A percentile compares a stretch with the other conserved stretches of the same genome.
Evolutionary conservation across 2,113 vertebrate species (phyloP).

Genomic region (Tapirus terrestris): DNA sequence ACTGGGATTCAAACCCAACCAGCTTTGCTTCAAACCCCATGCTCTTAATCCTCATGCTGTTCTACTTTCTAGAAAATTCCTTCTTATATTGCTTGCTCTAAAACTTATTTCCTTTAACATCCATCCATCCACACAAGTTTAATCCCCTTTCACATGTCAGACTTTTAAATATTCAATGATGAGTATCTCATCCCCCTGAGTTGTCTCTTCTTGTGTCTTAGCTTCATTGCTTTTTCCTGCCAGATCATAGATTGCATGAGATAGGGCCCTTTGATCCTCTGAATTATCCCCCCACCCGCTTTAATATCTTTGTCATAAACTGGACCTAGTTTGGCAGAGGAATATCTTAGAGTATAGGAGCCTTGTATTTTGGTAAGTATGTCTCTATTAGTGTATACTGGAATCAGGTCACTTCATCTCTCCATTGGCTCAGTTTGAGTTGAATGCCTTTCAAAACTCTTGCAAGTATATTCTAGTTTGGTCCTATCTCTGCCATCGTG

Average conservation of each 20-base stretch:
- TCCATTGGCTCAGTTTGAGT: background rate
- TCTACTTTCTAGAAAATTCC: slow-evolving; percentile 18
- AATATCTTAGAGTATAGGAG: too few relatives aligned
- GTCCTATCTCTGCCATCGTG: background rate
- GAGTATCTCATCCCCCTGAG: background rate
- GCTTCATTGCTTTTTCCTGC: background rate
- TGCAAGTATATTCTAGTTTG: background rate
- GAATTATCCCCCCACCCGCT: background rate
- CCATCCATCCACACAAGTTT: background rate
- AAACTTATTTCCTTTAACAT: background rate
- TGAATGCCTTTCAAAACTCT: background rate
- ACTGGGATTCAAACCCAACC: background rate
- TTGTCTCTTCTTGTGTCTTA: background rate
- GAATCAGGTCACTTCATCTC: background rate
- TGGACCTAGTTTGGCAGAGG: background rate
- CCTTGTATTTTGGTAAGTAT: background rate
- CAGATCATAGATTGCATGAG: background rate
- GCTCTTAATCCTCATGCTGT: background rate
- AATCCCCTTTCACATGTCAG: background rate
- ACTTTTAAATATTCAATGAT: background rate
- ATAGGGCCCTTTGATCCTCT: background rate
- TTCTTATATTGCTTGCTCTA: background rate
- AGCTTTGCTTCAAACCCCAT: background rate
- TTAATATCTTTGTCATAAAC: background rate
- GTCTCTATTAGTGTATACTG: background rate